Base-by-base conservation (phyloP, 2,113 vertebrate species). In the Pithys albifrons region DNA sequence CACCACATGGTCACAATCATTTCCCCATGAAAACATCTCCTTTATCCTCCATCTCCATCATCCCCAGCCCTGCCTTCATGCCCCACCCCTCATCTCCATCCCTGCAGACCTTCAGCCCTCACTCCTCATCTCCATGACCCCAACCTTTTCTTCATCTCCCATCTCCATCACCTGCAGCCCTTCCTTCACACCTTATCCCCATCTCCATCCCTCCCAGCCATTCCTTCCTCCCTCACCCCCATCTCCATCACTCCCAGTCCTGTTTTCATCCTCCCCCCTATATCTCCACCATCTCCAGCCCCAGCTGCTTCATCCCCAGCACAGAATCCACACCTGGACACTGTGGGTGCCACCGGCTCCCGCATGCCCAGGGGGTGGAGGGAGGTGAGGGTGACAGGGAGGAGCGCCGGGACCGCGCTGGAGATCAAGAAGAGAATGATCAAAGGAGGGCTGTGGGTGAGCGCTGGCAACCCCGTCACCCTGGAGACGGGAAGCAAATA, bases 401-500 rank as follows among this genome's bases (percentile, higher is more conserved):
- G 77, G 57, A 78, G 78, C 48, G 1, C 19, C 0, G 73, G 89
- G 89, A 88, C 6, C 8, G 13, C 3, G 4, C 18, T 20, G 94
- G 48, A 95, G 94, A 95, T 95, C 94, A 96, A 96, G 95, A 96
- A 70, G 65, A 78, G 87, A 79, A 84, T 58, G 89, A 94, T 95
- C 91, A 93, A 95, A 96, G 94, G 86, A 84, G 93, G 92, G 79
- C 83, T 96, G 96, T 78, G 94, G 94, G 93, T 93, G 94, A 95
- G 93, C 65, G 76, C 80, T 35, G 88, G 95, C 95, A 93, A 77
- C 95, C 79, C 93, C 1, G 91, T 95, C 95, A 88, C 95, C 95
- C 95, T 93, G 94, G 95, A 97, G 93, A 93, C 77, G 77, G 91
- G 91, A 92, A 95, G 94, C 91, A 91, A 96, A 95, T 89, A 87